Base-by-base conservation (phyloP, 1,140 invertebrate species). In the Solen grandis region DNA sequence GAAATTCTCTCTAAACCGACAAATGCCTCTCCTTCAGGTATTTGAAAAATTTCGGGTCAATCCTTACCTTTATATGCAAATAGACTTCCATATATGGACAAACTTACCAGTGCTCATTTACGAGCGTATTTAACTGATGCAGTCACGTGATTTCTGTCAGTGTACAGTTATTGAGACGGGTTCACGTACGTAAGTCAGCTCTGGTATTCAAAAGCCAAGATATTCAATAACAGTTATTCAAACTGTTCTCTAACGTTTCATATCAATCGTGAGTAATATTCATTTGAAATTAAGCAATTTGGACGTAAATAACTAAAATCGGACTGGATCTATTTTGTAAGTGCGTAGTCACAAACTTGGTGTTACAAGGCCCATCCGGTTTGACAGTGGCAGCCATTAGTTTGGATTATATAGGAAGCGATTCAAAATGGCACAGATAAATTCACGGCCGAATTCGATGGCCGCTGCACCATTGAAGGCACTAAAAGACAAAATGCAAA, bases 401-500 rank as follows among this genome's bases (percentile, higher is more conserved):
- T 46, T 46, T 19, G 41, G 41, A 46, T 46, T 46, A 16, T 59
- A 19, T 59, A 41, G 62, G 36, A 54, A 66, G 14, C 25, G 35
- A 50, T 59, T 36, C 19, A 69, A 22, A 57, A 33, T 59, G 29
- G 38, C 31, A 73, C 41, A 10, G 3, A 78, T 78, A 65, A 60
- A 59, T 69, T 22, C 52, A 16, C 31, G 41, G 25, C 46, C 38
- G 65, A 65, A 65, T 76, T 55, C 74, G 35, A 65, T 66, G 70
- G 57, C 35, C 22, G 50, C 27, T 38, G 35, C 69, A 52, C 86
- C 87, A 1, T 57, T 92, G 31, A 85, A 87, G 54, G 80, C 98
- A 87, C 94, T 99, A 85, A 99, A 99, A 95, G 98, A 99, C 95
- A 99, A 99, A 95, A 99, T 99, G 98, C 95, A 97, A 87, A 96